These are phyloP conservation scores for Plectropomus leopardus DNA, from an alignment of 2,113 vertebrate genomes.

Conservation along the genomic window DNA sequence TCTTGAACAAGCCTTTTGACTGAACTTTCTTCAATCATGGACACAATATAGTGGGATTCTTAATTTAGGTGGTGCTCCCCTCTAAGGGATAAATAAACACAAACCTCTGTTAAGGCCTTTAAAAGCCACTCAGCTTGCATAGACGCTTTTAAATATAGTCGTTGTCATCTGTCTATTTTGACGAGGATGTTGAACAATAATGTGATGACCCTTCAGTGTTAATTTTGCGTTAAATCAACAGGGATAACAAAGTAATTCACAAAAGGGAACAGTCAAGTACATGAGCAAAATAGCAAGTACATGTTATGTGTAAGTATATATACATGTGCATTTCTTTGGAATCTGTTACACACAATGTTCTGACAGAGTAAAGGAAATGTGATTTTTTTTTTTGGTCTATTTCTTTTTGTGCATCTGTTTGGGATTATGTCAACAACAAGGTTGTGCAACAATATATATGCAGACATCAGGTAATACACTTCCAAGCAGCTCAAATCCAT, in stretches of 20 bases:
- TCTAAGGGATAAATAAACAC: conserved; percentile 1
- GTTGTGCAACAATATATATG: conserved; percentile 48
- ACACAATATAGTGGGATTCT: too few species aligned
- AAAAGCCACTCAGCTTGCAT: conserved; percentile 26
- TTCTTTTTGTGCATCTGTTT: conserved; percentile 41
- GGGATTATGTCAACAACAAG: conserved; percentile 36
- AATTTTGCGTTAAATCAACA: conserved; percentile 20
- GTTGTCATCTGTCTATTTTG: conserved; percentile 14
- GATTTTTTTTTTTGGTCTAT: conserved; percentile 8
- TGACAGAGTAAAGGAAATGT: conserved; percentile 12
- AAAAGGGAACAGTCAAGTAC: conserved; percentile 58
- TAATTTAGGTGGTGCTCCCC: too few species aligned
- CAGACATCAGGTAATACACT: conserved; percentile 34
- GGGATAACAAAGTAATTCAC: conserved; percentile 21
- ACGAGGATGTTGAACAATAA: conserved; percentile 20
- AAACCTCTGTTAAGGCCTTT: conserved; percentile 18
- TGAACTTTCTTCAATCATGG: too few species aligned
- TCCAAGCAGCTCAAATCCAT: conserved; percentile 27
- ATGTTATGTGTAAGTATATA: conserved; percentile 57
- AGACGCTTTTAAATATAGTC: conserved; percentile 27
- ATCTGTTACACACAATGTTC: conserved; percentile 28
- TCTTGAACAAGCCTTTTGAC: too few species aligned
- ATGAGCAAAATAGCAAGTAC: conserved; percentile 53
- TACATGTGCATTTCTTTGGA: conserved; percentile 72
- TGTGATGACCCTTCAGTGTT: background rate